Base-by-base conservation (phyloP, 2,888 invertebrate genomes). In the Platynereis dumerilii region DNA sequence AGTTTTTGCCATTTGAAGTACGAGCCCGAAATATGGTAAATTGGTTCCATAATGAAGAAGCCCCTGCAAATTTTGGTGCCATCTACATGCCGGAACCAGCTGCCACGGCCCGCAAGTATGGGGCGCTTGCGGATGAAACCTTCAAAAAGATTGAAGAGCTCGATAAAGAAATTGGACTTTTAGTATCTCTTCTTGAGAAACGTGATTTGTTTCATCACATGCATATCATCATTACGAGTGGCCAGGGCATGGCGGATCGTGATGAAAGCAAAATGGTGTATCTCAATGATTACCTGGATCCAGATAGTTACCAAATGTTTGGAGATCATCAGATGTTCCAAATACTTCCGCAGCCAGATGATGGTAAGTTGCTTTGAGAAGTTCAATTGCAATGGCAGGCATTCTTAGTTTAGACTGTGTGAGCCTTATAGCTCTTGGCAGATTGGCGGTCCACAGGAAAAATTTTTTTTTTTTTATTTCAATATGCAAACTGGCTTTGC, bases 61-160 rank as follows among this genome's bases (percentile, higher is more conserved):
- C 85, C 63, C 90, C 91, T 12, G 89, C 89, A 0, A 91, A 91
- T 84, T 83, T 91, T 60, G 88, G 90, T 0, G 85, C 90, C 82
- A 64, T 90, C 45, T 91, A 91, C 76, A 88, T 90, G 74, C 89
- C 90, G 72, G 89, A 91, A 74, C 91, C 91, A 0, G 92, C 91
- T 81, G 83, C 85, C 0, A 67, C 73, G 65, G 89, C 88, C 0
- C 91, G 91, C 80, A 80, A 76, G 0, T 87, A 84, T 76, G 91
- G 85, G 15, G 83, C 84, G 5, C 77, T 81, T 56, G 79, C 80
- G 22, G 66, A 69, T 27, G 70, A 79, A 56, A 71, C 83, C 17
- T 67, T 77, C 10, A 88, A 89, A 69, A 85, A 86, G 69, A 79
- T 89, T 3, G 87, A 88, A 0, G 85, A 85, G 15, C 66, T 85